phyloP scores from a whole-genome alignment of 2,113 vertebrate genomes.

The Paramormyrops kingsleyae region DNA sequence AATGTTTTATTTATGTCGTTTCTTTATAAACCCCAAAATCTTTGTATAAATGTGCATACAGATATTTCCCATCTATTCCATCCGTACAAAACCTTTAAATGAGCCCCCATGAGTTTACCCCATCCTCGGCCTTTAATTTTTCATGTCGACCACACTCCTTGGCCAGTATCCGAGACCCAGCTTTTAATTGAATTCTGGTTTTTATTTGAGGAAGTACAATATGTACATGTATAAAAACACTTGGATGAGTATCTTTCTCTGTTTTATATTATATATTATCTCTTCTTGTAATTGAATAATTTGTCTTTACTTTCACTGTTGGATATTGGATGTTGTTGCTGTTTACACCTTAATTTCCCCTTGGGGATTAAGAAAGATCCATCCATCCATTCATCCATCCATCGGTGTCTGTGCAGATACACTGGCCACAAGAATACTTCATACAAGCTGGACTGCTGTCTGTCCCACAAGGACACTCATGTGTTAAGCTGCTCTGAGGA shows the following conservation, averaged over 20 bases:
- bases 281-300: background rate
- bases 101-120: background rate
- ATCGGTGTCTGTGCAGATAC: conserved; percentile 59
- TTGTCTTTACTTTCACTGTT: background rate
- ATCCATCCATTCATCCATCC: background rate
- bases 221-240: background rate
- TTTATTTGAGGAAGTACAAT: background rate
- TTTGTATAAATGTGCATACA: background rate
- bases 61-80: background rate
- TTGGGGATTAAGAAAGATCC: background rate
- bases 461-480: conserved; percentile 78
- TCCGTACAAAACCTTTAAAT: background rate
- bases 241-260: background rate
- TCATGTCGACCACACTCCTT: background rate
- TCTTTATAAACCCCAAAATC: background rate
- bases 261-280: background rate
- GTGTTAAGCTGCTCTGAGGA: conserved; percentile 88
- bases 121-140: background rate
- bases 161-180: background rate
- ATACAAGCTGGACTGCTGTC: conserved; percentile 86
- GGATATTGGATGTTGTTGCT: background rate
- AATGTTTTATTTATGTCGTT: background rate
- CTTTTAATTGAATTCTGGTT: background rate
- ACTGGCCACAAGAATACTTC: conserved; percentile 76
- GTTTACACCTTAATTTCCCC: background rate